Percentiles rank a stretch among this genome's conserved stretches.
Conservation (phyloP, 2,797 vertebrate genomes). For the Taenioides sp. region DNA sequence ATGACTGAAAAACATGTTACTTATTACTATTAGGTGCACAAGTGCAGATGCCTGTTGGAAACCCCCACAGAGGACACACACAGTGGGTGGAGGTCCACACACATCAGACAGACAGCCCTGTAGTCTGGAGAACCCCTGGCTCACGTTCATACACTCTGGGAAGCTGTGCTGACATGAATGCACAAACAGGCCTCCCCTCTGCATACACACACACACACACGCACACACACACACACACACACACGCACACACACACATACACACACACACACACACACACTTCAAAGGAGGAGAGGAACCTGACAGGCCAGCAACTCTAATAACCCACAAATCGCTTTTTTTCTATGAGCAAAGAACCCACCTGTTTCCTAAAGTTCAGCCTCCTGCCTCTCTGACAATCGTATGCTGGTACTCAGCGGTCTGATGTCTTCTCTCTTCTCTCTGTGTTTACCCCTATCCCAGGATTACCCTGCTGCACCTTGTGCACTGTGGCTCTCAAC, state of each 20-base stretch:
- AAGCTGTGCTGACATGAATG: constrained; percentile 70
- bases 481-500: constrained; percentile 50
- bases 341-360: constrained; percentile 48
- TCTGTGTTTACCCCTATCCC: constrained; percentile 58
- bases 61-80: constrained; percentile 61
- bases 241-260: constrained; percentile 30
- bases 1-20: background rate
- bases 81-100: constrained; percentile 50
- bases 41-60: constrained; percentile 59
- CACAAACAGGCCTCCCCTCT: constrained; percentile 67
- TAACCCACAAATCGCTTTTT: constrained; percentile 63
- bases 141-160: constrained; percentile 79
- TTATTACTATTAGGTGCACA: constrained; percentile 19
- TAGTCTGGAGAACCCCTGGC: constrained; percentile 84
- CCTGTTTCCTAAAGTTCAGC: constrained; percentile 58
- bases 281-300: constrained; percentile 71
- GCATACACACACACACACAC: constrained; percentile 3
- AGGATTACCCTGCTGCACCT: constrained; percentile 44
- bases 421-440: constrained; percentile 56
- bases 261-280: constrained; percentile 53
- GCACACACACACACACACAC: constrained; percentile 41
- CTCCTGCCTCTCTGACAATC: constrained; percentile 26
- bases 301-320: constrained; percentile 60
- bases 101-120: constrained; percentile 76
- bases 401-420: constrained; percentile 71